These are phyloP conservation scores for Microtus pennsylvanicus DNA, from an alignment of 2,113 vertebrate species.

Conservation along the genomic window DNA sequence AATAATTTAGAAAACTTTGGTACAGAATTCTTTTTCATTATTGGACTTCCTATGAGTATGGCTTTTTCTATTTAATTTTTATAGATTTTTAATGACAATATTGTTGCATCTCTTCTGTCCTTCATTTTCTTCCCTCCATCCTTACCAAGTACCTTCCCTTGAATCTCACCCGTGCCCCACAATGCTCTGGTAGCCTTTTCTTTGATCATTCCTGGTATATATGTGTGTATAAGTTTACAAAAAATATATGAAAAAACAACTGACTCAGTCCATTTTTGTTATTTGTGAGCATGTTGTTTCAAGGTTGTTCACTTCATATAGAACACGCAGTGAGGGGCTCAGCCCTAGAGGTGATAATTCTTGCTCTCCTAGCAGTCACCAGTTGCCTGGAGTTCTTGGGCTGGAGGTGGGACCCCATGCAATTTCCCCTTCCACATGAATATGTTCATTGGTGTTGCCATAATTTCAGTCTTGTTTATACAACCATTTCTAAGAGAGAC, in stretches of 20 bases:
- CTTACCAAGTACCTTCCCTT: background rate
- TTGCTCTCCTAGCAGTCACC: background rate
- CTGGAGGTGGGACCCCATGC: background rate
- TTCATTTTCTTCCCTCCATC: background rate
- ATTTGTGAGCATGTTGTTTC: background rate
- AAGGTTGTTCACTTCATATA: background rate
- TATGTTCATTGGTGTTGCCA: background rate
- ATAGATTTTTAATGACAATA: background rate
- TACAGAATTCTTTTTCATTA: background rate
- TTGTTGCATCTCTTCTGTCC: background rate
- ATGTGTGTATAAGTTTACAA: background rate
- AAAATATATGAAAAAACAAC: background rate
- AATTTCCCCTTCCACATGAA: background rate
- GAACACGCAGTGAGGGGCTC: no score
- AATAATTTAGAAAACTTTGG: constrained; percentile 1
- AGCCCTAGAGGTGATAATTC: background rate
- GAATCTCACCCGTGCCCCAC: background rate
- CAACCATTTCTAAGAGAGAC: background rate
- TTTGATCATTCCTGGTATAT: background rate
- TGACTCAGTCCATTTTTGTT: background rate
- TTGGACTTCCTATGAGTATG: background rate
- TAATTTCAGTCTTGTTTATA: background rate
- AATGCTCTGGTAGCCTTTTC: background rate
- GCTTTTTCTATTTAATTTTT: background rate
- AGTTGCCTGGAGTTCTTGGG: background rate